Conservation (phyloP, 2,888 invertebrate genomes). For the Melangyna quadrimaculata region DNA sequence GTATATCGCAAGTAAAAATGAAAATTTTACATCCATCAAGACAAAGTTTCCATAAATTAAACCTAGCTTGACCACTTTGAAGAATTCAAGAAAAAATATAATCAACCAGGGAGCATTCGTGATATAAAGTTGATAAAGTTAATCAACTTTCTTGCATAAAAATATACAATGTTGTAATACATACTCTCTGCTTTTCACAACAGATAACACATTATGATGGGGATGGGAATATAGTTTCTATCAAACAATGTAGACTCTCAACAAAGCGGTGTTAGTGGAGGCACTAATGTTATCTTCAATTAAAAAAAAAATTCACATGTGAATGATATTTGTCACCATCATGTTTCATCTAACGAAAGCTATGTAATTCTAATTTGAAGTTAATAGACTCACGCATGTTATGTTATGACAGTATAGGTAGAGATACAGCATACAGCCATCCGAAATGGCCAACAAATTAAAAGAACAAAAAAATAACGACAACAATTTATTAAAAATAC, state of each 20-base stretch:
- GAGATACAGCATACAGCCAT: background rate
- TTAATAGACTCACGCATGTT: background rate
- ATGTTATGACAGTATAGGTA: background rate
- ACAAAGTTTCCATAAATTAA: background rate
- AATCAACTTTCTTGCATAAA: slow-evolving; percentile 7
- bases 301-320: background rate
- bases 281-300: background rate
- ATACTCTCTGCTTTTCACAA: background rate
- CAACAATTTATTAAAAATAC: background rate
- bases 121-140: slow-evolving; percentile 5
- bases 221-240: background rate
- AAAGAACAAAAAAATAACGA: background rate
- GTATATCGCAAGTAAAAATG: too few species aligned
- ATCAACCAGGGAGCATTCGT: background rate
- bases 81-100: background rate
- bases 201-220: background rate
- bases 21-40: background rate
- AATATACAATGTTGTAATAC: background rate
- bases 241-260: background rate
- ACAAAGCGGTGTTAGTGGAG: background rate
- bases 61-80: background rate
- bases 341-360: background rate
- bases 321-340: background rate
- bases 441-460: background rate
- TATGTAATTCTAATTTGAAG: background rate